These are phyloP conservation scores for Eira barbara DNA, from an alignment of 2,113 vertebrate genomes.

Conservation along the genomic window DNA sequence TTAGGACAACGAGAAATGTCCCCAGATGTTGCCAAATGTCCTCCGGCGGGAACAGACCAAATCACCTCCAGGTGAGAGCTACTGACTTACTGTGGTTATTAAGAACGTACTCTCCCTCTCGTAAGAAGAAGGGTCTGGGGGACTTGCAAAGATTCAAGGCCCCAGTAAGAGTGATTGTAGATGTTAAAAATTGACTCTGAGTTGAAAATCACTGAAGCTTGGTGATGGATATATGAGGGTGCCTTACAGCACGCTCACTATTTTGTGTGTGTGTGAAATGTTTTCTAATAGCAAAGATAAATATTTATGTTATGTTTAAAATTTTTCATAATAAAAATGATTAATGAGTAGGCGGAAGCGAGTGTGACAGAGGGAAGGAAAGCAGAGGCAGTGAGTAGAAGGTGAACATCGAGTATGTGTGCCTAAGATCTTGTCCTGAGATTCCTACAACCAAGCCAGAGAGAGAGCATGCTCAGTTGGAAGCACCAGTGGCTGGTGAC, in stretches of 20 bases:
- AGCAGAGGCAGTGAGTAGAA: background rate
- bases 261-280: background rate
- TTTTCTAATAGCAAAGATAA: background rate
- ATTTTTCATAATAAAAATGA: background rate
- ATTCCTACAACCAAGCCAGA: background rate
- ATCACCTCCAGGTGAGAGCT: background rate
- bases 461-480: background rate
- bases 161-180: background rate
- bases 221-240: background rate
- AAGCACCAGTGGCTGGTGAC: background rate
- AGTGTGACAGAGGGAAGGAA: background rate
- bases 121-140: background rate
- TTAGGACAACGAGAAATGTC: background rate
- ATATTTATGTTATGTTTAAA: background rate
- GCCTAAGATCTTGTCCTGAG: background rate
- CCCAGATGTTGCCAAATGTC: background rate
- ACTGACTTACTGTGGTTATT: background rate
- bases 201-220: background rate
- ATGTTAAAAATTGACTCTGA: background rate
- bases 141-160: background rate
- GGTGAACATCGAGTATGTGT: fast-evolving
- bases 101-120: background rate
- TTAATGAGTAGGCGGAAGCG: background rate
- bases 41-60: background rate
- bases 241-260: background rate